A percentile compares a stretch with the other conserved stretches of the same genome.
Evolutionary conservation across 2,797 vertebrate genomes (phyloP).

Genomic region (Discoglossus pictus): DNA sequence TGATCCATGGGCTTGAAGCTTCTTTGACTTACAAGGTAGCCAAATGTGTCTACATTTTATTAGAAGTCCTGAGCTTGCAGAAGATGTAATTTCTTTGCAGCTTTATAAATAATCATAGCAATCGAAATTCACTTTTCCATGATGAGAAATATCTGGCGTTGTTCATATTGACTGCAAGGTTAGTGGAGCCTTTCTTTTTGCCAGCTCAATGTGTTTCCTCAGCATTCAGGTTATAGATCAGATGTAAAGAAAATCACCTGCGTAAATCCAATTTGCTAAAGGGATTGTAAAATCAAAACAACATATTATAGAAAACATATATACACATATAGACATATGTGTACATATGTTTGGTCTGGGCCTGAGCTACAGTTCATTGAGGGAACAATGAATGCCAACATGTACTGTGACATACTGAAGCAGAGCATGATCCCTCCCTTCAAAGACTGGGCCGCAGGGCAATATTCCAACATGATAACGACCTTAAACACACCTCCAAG

Average conservation of each 20-base stretch:
- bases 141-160: slow-evolving; percentile 12
- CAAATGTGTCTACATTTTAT: background rate
- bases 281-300: slow-evolving; percentile 62
- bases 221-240: slow-evolving; percentile 42
- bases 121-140: slow-evolving; percentile 10
- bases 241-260: slow-evolving; percentile 47
- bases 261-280: slow-evolving; percentile 50
- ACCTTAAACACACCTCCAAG: no score
- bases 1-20: background rate
- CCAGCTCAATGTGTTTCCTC: slow-evolving; percentile 27
- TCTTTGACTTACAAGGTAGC: background rate
- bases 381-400: no score
- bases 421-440: no score
- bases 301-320: no score
- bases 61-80: background rate
- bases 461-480: no score
- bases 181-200: slow-evolving; percentile 14
- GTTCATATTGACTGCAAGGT: slow-evolving; percentile 24
- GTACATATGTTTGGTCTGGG: no score
- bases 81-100: background rate
- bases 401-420: no score
- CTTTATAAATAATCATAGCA: slow-evolving; percentile 25
- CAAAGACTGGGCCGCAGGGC: no score
- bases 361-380: no score
- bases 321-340: no score